Evolutionary conservation across 1,140 invertebrate genomes (phyloP).

Genomic region (Diplogasteroides magnus): DNA sequence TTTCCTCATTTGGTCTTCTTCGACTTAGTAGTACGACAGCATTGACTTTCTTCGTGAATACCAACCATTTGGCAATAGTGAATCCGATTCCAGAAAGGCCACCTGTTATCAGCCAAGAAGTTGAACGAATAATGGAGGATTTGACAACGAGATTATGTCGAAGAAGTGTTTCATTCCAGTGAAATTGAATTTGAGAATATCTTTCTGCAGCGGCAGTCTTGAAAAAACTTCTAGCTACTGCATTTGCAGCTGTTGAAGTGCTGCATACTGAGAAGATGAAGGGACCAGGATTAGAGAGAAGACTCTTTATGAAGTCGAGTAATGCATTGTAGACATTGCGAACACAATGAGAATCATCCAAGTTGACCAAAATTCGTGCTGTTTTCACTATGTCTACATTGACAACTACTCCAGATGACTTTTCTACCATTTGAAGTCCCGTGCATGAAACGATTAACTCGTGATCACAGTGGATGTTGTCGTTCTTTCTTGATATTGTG

Average conservation of each 20-base stretch:
- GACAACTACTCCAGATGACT: too few species aligned
- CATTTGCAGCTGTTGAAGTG: conserved; percentile 1
- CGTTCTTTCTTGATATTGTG: neutral
- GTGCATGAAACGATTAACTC: too few species aligned
- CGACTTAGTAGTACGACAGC: conserved; percentile 20
- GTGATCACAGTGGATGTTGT: neutral
- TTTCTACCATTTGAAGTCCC: too few species aligned
- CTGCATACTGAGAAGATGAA: conserved; percentile 1
- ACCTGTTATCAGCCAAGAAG: conserved; percentile 31
- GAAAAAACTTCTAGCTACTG: conserved; percentile 19
- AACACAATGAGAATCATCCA: neutral
- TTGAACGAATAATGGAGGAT: neutral
- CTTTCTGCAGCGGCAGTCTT: conserved; percentile 23
- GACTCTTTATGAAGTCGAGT: conserved; percentile 4
- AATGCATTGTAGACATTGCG: conserved; percentile 6
- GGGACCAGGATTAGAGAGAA: neutral
- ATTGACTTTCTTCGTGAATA: conserved; percentile 1
- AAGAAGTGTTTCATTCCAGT: conserved; percentile 19
- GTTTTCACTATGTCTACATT: neutral
- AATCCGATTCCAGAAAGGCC: conserved; percentile 30
- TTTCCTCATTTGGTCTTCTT: conserved; percentile 14
- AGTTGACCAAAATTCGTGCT: neutral
- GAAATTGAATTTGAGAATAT: conserved; percentile 2
- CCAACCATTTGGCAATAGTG: conserved; percentile 21
- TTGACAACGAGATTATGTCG: conserved; percentile 5